These are phyloP conservation scores for Cryptoleucopteryx plumbea DNA, from an alignment of 2,113 vertebrate species.

Conservation along the genomic window DNA sequence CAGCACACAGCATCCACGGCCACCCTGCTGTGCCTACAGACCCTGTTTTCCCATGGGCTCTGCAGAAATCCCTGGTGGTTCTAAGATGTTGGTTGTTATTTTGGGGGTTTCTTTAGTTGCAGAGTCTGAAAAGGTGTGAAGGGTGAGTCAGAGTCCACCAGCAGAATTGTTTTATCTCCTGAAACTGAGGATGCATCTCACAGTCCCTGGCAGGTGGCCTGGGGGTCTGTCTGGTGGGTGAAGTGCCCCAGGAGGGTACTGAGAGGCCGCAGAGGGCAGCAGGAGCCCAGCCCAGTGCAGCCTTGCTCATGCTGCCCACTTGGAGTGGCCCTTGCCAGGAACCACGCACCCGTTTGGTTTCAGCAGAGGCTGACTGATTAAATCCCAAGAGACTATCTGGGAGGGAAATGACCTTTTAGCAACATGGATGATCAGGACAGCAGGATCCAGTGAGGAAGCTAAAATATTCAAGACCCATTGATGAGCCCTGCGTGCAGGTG, in stretches of 20 bases:
- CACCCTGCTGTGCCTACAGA: background rate
- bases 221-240: background rate
- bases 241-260: background rate
- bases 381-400: background rate
- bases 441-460: background rate
- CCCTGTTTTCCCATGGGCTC: background rate
- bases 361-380: background rate
- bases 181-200: background rate
- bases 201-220: background rate
- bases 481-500: background rate
- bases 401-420: background rate
- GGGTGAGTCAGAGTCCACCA: background rate
- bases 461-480: background rate
- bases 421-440: background rate
- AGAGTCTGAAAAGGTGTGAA: background rate
- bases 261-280: background rate
- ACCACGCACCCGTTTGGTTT: rapidly evolving
- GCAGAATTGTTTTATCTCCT: background rate
- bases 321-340: background rate
- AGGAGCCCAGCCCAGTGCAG: background rate
- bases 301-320: background rate
- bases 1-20: background rate
- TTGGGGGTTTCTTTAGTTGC: background rate
- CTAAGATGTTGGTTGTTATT: background rate
- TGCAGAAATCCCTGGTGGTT: background rate